Evolutionary conservation across 2,113 vertebrate species (phyloP).

Genomic region (Pygoscelis antarcticus): DNA sequence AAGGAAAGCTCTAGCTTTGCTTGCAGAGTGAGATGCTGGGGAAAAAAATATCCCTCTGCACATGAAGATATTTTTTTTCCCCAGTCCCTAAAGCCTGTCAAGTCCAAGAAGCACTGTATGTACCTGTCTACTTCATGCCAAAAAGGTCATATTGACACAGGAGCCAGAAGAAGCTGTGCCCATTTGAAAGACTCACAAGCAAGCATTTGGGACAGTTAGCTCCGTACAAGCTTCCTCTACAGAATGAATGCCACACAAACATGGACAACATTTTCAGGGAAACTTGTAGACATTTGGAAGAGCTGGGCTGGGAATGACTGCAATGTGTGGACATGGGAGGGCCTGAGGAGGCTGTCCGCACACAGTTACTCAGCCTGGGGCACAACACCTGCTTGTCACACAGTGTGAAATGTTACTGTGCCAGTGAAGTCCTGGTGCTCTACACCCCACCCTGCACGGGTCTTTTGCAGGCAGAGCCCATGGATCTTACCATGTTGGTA

Average conservation of each 20-base stretch:
- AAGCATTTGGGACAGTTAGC: neutral
- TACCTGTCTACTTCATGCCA: neutral
- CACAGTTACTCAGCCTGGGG: neutral
- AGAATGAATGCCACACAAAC: neutral
- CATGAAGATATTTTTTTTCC: neutral
- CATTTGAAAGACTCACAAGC: neutral
- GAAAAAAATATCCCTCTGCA: neutral
- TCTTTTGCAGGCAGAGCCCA: too few relatives aligned
- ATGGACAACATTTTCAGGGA: neutral
- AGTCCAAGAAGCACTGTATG: neutral
- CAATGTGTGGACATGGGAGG: neutral
- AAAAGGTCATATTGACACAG: neutral
- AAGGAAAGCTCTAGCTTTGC: neutral
- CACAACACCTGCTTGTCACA: neutral
- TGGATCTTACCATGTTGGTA: neutral
- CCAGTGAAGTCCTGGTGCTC: neutral
- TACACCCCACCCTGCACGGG: accelerated
- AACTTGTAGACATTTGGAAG: neutral
- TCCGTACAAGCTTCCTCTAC: neutral
- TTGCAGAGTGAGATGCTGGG: neutral
- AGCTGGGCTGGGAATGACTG: neutral
- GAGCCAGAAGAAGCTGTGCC: neutral
- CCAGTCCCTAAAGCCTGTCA: neutral
- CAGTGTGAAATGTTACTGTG: neutral
- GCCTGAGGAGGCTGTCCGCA: neutral